Conservation (phyloP, 64 coral and sea anemone genomes). For the Platygyra sinensis region DNA sequence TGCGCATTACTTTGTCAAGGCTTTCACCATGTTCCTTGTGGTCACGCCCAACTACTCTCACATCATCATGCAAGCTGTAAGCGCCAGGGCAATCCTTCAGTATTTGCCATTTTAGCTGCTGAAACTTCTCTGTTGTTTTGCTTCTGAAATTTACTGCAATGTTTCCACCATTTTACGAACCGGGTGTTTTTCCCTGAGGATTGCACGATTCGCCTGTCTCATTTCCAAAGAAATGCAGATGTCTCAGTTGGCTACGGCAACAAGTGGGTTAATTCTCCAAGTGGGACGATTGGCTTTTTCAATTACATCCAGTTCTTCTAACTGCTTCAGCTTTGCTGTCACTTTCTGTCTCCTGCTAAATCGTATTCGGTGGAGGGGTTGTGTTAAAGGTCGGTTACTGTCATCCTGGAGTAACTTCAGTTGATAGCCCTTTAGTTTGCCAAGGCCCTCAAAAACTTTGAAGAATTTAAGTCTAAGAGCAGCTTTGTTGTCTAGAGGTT, state of each 20-base stretch:
- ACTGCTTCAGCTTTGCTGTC: conserved; percentile 18
- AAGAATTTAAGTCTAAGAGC: conserved; percentile 2
- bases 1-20: no score
- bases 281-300: conserved; percentile 41
- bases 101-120: no score
- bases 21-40: no score
- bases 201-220: conserved; percentile 48
- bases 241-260: conserved; percentile 23
- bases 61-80: no score
- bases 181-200: conserved; percentile 36
- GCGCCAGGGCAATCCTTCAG: no score
- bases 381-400: conserved; percentile 26
- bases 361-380: conserved; percentile 14
- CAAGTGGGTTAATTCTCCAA: conserved; percentile 26
- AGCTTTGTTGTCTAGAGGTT: conserved; percentile 18
- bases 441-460: conserved; percentile 43
- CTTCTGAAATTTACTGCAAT: conserved; percentile 33
- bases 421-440: conserved; percentile 50
- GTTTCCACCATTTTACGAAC: conserved; percentile 37
- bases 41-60: no score
- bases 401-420: conserved; percentile 49
- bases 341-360: conserved; percentile 33
- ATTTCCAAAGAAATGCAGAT: conserved; percentile 42
- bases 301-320: conserved; percentile 20
- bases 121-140: no score